These are phyloP conservation scores for Coregonus sp. DNA, from an alignment of 2,797 vertebrate species.

Conservation along the genomic window DNA sequence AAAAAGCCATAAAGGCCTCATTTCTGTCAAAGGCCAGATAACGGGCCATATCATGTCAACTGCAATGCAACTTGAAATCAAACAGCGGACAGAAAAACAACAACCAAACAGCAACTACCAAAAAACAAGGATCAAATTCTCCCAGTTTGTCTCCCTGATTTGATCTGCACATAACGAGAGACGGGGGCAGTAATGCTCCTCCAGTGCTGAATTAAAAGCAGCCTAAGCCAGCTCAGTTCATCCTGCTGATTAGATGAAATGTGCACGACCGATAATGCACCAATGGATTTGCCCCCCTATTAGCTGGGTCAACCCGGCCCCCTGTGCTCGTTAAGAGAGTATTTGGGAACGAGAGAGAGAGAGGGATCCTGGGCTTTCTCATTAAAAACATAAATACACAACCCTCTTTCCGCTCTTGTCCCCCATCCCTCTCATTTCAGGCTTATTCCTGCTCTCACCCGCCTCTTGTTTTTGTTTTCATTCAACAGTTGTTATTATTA, in stretches of 20 bases:
- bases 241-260: slow-evolving; percentile 81
- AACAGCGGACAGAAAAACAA: slow-evolving; percentile 26
- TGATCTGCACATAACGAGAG: slow-evolving; percentile 59
- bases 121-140: slow-evolving; percentile 43
- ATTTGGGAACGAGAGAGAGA: slow-evolving; percentile 61
- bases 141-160: slow-evolving; percentile 51
- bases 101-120: slow-evolving; percentile 33
- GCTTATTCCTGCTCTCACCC: slow-evolving; percentile 20
- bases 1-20: slow-evolving; percentile 21
- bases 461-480: slow-evolving; percentile 42
- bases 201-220: slow-evolving; percentile 75
- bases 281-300: slow-evolving; percentile 75
- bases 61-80: slow-evolving; percentile 32
- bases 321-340: slow-evolving; percentile 65
- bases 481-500: slow-evolving; percentile 47
- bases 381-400: slow-evolving; percentile 56
- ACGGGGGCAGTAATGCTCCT: slow-evolving; percentile 55
- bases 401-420: slow-evolving; percentile 19
- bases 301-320: slow-evolving; percentile 72
- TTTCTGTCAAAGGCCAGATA: slow-evolving; percentile 27
- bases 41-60: slow-evolving; percentile 31
- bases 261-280: slow-evolving; percentile 75
- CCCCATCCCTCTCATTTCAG: slow-evolving; percentile 30
- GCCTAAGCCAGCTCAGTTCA: slow-evolving; percentile 73
- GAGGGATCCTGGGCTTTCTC: slow-evolving; percentile 50